phyloP scores from a whole-genome alignment of 2,888 invertebrate species.

The Trachelus troglodyta region DNA sequence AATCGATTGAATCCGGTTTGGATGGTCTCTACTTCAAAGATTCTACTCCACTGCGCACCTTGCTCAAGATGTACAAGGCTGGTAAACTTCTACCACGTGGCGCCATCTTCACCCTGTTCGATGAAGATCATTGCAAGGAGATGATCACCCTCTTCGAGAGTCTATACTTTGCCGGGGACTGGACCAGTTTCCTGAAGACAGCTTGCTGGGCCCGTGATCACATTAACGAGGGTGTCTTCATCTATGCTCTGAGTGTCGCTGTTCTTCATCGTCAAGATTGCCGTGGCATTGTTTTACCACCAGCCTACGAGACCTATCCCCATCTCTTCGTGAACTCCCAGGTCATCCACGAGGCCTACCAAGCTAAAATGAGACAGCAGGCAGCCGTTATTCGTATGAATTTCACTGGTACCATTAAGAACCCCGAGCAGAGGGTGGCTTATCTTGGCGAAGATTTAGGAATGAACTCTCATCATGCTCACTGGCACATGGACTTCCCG shows the following conservation, averaged over 20 bases:
- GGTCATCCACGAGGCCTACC: constrained; percentile 75
- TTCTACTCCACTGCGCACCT: constrained; percentile 36
- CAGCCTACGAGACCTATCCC: constrained; percentile 80
- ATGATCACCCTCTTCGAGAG: constrained; percentile 75
- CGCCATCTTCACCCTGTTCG: constrained; percentile 73
- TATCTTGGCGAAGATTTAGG: constrained; percentile 81
- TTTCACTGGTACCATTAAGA: constrained; percentile 70
- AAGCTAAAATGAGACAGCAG: constrained; percentile 57
- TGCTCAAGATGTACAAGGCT: constrained; percentile 54
- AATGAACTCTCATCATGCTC: constrained; percentile 74
- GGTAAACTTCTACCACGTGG: constrained; percentile 71
- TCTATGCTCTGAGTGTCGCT: constrained; percentile 74
- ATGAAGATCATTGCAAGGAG: constrained; percentile 73
- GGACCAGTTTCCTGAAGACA: constrained; percentile 76
- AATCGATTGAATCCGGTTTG: constrained; percentile 71
- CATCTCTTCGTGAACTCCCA: constrained; percentile 77
- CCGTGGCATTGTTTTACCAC: constrained; percentile 75
- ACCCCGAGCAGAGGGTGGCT: constrained; percentile 70
- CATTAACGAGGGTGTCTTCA: constrained; percentile 78
- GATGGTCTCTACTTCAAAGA: constrained; percentile 71
- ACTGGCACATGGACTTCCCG: constrained; percentile 72
- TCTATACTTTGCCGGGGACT: constrained; percentile 78
- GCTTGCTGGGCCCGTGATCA: constrained; percentile 76
- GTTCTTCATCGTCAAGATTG: constrained; percentile 74
- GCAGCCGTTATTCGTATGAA: constrained; percentile 74